phyloP scores from a whole-genome alignment of 1,140 invertebrate species.

The Heliconius congener region DNA sequence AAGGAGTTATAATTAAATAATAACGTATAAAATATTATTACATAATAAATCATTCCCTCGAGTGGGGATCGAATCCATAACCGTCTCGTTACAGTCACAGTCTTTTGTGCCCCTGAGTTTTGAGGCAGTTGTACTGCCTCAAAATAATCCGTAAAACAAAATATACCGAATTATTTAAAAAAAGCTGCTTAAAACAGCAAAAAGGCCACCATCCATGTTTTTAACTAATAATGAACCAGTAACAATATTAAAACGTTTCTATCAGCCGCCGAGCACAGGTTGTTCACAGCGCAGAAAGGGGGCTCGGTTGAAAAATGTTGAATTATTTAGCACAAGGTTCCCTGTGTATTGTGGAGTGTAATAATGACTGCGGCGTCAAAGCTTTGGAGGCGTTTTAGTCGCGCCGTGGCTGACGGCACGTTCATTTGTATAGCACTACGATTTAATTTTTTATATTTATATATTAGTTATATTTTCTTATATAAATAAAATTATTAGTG shows the following conservation, averaged over 20 bases:
- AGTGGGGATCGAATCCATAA: too few relatives aligned
- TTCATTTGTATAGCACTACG: slow-evolving; percentile 14
- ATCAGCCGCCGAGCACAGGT: slow-evolving; percentile 7
- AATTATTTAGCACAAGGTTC: slow-evolving; percentile 39
- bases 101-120: too few relatives aligned
- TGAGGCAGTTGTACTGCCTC: too few relatives aligned
- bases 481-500: not conserved
- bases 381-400: slow-evolving; percentile 25
- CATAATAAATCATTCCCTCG: too few relatives aligned
- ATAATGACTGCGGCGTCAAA: slow-evolving; percentile 33
- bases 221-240: not conserved
- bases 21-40: too few relatives aligned
- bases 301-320: slow-evolving; percentile 31
- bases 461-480: not conserved
- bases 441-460: not conserved
- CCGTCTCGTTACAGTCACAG: too few relatives aligned
- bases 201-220: not conserved
- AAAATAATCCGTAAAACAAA: too few relatives aligned
- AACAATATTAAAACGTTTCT: slow-evolving; percentile 5
- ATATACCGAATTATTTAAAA: not conserved
- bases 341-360: slow-evolving; percentile 25
- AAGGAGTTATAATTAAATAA: too few relatives aligned
- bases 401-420: slow-evolving; percentile 11
- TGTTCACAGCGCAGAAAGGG: slow-evolving; percentile 4
- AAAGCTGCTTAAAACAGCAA: not conserved